Base-by-base conservation (phyloP, 2,113 vertebrate species). In the Piaya cayana region DNA sequence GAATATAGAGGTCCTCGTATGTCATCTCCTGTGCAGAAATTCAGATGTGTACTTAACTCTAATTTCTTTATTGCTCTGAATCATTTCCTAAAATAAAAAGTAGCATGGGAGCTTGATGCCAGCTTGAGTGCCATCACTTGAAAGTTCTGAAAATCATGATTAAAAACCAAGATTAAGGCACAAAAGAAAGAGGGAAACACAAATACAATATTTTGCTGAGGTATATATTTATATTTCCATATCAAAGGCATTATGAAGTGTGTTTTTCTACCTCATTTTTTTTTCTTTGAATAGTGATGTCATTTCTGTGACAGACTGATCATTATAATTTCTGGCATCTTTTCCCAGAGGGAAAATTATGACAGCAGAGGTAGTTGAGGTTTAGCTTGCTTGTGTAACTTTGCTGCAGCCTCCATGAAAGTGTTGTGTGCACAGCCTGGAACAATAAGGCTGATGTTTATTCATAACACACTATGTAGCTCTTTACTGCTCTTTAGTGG, bases 251-350 rank as follows among this genome's bases (percentile, higher is more conserved):
- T 91, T 91, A 72, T 50, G 26, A 71, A 93, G 17, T 27, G 32
- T 69, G 26, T 56, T 78, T 90, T 85, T 75, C 56, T 56, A 12
- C 55, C 82, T 96, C 7, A 16, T 90, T 92, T 97, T 88, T 88
- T 88, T 20, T 88, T 20, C 45, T 95, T 91, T 79, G 60, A 96
- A 65, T 87, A 93, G 56, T 90, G 65, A 68, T 67, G 43, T 60
- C 63, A 80, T 81, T 88, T 43, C 39, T 55, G 12, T 50, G 43
- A 53, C 39, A 69, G 82, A 62, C 17, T 5, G 15, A 56, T 87
- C 93, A 80, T 43, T 80, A 22, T 68, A 53, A 82, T 21, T 34
- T 65, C 12, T 45, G 82, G 36, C 74, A 60, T 95, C 76, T 92
- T 91, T 77, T 75, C 20, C 25, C 42, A 64, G 30, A 80, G 23